Percentiles rank a stretch among this genome's conserved stretches.
These are phyloP conservation scores for Artemia franciscana DNA, from an alignment of 1,140 invertebrate species.

Conservation along the genomic window DNA sequence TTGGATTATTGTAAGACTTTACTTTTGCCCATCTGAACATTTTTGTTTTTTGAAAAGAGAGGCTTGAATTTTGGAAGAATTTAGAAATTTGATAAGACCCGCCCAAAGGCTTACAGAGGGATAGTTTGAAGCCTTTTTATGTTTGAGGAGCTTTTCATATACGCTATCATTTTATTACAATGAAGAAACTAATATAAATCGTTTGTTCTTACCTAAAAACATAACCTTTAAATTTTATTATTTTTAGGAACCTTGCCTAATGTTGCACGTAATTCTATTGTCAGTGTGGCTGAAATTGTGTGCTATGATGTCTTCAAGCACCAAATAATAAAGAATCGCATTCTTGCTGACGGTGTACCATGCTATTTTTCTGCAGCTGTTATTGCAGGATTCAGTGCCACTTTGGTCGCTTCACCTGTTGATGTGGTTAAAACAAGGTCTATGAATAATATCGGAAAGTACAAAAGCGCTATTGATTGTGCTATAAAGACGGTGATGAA, in stretches of 20 bases:
- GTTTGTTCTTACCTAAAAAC: too few species aligned
- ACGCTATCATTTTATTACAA: too few species aligned
- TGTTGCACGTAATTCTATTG: conserved; percentile 37
- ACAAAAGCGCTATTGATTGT: conserved; percentile 35
- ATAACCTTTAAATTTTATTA: too few species aligned
- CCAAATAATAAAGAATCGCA: conserved; percentile 25
- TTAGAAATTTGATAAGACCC: too few species aligned
- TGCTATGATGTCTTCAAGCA: conserved; percentile 47
- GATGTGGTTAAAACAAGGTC: conserved; percentile 44
- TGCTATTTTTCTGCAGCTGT: conserved; percentile 40
- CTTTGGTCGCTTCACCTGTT: conserved; percentile 36
- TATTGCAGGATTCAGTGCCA: conserved; percentile 36
- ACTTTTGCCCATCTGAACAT: too few species aligned
- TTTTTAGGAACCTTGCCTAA: conserved; percentile 36
- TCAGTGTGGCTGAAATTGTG: conserved; percentile 44
- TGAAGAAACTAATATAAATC: too few species aligned
- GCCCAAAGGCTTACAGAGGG: too few species aligned
- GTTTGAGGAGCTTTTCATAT: too few species aligned
- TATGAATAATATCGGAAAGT: conserved; percentile 40
- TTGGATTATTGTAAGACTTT: too few species aligned
- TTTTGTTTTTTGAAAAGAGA: too few species aligned
- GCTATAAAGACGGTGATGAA: conserved; percentile 30
- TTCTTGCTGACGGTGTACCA: conserved; percentile 33
- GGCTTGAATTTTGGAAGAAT: too few species aligned
- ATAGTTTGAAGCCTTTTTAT: too few species aligned